Evolutionary conservation across 2,113 vertebrate genomes (phyloP).

Genomic region (Sinocyclocheilus grahami): DNA sequence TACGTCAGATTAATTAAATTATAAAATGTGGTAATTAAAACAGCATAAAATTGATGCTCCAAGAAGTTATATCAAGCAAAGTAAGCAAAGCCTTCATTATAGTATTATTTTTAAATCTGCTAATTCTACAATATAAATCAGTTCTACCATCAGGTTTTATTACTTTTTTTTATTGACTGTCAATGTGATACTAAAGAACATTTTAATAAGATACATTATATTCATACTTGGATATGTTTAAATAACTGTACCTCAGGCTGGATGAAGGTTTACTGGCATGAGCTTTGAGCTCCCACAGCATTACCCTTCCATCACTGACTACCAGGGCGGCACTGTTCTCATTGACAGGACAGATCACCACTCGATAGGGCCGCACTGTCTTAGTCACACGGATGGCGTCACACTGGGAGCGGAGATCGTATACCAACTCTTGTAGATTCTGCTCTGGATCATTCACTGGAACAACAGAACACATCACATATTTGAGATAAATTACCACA

Average conservation of each 20-base stretch:
- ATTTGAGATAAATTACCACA: background rate
- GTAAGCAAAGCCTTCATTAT: background rate
- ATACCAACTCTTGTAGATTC: constrained; percentile 87
- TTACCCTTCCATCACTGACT: constrained; percentile 93
- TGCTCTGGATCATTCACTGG: constrained; percentile 77
- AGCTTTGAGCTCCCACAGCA: constrained; percentile 97
- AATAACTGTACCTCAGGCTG: constrained; percentile 77
- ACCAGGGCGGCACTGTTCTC: constrained; percentile 91
- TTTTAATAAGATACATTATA: too few species aligned
- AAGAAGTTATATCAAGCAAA: background rate
- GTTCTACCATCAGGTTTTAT: too few species aligned
- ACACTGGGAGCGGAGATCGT: constrained; percentile 94
- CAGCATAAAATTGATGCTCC: background rate
- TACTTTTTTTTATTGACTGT: too few species aligned
- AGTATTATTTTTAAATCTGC: background rate
- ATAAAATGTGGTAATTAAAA: background rate
- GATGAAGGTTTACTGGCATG: constrained; percentile 70
- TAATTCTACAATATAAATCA: too few species aligned
- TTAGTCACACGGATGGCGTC: constrained; percentile 97
- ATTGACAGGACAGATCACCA: constrained; percentile 91
- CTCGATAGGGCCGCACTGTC: constrained; percentile 91
- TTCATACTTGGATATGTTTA: too few species aligned
- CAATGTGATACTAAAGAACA: too few species aligned
- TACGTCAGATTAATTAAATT: background rate
- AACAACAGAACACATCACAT: background rate